Evolutionary conservation across 2,113 vertebrate species (phyloP).

Genomic region (Nycticorax nycticorax): DNA sequence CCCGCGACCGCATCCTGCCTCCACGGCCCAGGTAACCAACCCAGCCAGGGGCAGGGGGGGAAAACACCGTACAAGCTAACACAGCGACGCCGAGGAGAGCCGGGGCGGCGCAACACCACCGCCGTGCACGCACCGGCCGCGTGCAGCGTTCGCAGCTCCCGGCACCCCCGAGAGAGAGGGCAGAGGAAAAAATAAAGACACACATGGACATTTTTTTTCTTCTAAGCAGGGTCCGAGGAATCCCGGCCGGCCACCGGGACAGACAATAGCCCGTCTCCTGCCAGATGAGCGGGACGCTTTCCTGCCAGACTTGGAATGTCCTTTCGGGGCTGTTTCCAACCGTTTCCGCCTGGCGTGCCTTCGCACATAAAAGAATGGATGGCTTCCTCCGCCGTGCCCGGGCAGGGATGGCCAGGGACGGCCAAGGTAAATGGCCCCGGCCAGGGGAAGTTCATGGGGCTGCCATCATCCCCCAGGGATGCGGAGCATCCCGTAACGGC

Average conservation of each 20-base stretch:
- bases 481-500: accelerated
- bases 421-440: not conserved
- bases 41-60: accelerated
- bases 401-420: not conserved
- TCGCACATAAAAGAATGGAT: conserved; percentile 47
- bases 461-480: not conserved
- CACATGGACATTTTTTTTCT: not conserved
- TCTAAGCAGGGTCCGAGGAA: conserved; percentile 26
- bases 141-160: not conserved
- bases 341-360: conserved; percentile 32
- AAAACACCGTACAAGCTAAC: not conserved
- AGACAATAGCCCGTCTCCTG: conserved; percentile 65
- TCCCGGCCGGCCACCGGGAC: conserved; percentile 22
- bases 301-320: conserved; percentile 65
- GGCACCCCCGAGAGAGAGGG: not conserved
- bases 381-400: not conserved
- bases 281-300: conserved; percentile 31
- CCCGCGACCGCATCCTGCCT: accelerated
- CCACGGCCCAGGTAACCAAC: not conserved
- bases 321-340: conserved; percentile 20
- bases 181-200: conserved; percentile 41
- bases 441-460: not conserved
- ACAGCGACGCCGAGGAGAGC: accelerated
- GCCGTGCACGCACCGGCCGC: not conserved
- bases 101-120: accelerated